Base-by-base conservation (phyloP, 2,888 invertebrate genomes). In the Zygogramma bicolorata region DNA sequence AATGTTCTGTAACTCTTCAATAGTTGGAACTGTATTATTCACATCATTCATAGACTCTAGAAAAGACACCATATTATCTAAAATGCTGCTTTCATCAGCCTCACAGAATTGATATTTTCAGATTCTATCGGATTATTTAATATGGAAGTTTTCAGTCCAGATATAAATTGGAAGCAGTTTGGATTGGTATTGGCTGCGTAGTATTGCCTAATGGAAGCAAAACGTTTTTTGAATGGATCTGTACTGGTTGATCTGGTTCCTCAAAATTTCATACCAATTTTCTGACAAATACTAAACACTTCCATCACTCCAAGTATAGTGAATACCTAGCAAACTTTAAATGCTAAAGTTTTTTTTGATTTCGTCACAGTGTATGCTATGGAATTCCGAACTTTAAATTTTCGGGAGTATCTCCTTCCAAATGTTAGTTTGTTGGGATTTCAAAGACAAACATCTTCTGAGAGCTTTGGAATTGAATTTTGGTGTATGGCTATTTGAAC, bases 171-270 rank as follows among this genome's bases (percentile, higher is more conserved):
- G 34, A 40, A 67, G 59, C 73, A 70, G 31, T 57, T 70, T 7
- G 70, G 73, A 57, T 75, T 68, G 31, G 65, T 67, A 70, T 75
- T 73, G 18, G 68, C 46, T 62, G 70, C 65, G 18, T 68, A 67
- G 15, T 53, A 67, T 25, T 70, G 68, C n/a, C 73, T 29, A 53
- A 75, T 70, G 3, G 20, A 18, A 25, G 63, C 27, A 75, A 75
- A 75, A 18, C 63, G 25, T 58, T 75, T 73, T 46, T 75, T 73
- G 10, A 68, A 29, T 10, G 71, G 71, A 46, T 18, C 42, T 46
- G 42, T 18, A 18, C 6, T 46, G 15, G 18, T 15, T 18, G 42
- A 42, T 15, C 42, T 42, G 15, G 8, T 46, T 20, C 20, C 18
- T 20, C 5, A 46, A 46, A 18, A 18, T 7, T 20, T 46, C 8